Conservation (phyloP, 2,888 invertebrate genomes). For the Orthosia cruda region DNA sequence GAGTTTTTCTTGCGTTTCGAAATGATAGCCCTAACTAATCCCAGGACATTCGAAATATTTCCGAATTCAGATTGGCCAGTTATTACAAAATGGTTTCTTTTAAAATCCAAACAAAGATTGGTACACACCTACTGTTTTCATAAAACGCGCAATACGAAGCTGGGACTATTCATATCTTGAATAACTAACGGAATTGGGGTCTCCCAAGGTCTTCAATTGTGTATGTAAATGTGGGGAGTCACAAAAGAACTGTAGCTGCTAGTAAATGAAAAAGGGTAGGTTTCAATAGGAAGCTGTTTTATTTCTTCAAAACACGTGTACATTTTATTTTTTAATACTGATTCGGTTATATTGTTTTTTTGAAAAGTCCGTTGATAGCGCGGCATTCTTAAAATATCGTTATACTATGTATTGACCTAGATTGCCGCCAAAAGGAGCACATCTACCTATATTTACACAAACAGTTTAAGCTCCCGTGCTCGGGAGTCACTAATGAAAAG, state of each 20-base stretch:
- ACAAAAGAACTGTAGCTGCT: conserved; percentile 24
- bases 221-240: conserved; percentile 5
- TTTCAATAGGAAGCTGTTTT: conserved; percentile 39
- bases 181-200: conserved; percentile 56
- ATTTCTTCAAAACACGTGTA: conserved; percentile 36
- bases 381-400: background rate
- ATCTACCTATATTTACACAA: too few relatives aligned
- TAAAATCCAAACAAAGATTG: conserved; percentile 1
- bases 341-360: background rate
- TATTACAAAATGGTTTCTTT: conserved; percentile 13
- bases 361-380: background rate
- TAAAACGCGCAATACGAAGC: conserved; percentile 17
- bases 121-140: conserved; percentile 21
- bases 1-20: too few relatives aligned
- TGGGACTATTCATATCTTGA: conserved; percentile 28
- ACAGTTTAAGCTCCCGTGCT: too few relatives aligned
- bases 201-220: conserved; percentile 47
- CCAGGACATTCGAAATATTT: conserved; percentile 1
- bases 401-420: too few relatives aligned
- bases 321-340: conserved; percentile 39
- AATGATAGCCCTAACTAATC: too few relatives aligned
- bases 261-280: conserved; percentile 33
- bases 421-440: too few relatives aligned
- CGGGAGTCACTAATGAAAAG: too few relatives aligned
- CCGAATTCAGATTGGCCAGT: background rate